Evolutionary conservation across 1,140 invertebrate species (phyloP).

Genomic region (Bombus pyrosoma): DNA sequence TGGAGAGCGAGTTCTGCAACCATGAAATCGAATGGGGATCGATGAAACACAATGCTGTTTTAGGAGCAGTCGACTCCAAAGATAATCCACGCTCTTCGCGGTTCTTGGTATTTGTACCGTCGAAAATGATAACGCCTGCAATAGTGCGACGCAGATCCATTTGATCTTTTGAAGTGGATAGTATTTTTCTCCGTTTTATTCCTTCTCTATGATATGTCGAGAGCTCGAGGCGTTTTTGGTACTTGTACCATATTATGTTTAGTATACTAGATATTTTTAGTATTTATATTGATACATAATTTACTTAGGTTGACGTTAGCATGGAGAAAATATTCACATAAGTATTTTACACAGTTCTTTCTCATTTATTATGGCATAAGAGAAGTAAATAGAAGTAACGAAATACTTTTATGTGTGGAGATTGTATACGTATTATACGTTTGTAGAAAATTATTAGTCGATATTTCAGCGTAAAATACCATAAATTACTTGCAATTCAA

Average conservation of each 20-base stretch:
- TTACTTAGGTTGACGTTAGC: not conserved
- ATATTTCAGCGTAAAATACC: not conserved
- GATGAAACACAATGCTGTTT: constrained; percentile 47
- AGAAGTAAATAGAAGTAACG: not conserved
- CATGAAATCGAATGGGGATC: constrained; percentile 49
- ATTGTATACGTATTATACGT: not conserved
- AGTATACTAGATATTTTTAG: not conserved
- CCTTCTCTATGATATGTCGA: not conserved
- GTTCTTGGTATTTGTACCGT: constrained; percentile 15
- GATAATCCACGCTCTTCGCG: constrained; percentile 15
- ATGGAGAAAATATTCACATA: not conserved
- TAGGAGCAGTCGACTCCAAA: constrained; percentile 20
- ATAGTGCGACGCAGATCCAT: not conserved
- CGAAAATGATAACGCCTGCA: constrained; percentile 31
- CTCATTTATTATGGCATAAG: not conserved
- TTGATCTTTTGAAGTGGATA: not conserved
- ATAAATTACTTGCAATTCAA: not conserved
- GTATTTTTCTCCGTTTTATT: not conserved
- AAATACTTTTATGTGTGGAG: not conserved
- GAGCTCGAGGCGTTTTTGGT: rapidly evolving
- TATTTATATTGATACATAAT: not conserved
- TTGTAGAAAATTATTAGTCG: not conserved
- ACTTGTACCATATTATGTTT: not conserved
- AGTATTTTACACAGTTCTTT: not conserved
- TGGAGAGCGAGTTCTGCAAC: constrained; percentile 29